Base-by-base conservation (phyloP, 1,140 invertebrate genomes). In the Alviniconcha marisindica region DNA sequence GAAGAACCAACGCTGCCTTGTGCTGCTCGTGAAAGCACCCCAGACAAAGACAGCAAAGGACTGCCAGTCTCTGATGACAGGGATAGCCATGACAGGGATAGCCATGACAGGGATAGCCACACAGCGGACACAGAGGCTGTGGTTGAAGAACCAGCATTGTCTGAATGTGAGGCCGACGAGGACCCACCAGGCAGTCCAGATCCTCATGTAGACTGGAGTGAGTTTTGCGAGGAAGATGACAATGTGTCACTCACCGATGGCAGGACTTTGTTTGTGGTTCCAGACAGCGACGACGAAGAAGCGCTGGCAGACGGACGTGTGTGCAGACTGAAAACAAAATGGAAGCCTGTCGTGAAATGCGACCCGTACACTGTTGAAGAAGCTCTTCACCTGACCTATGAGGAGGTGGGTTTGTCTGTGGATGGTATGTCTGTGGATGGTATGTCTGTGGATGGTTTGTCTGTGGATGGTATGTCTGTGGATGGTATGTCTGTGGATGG, bases 311-410 rank as follows among this genome's bases (percentile, higher is more conserved):
- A 51, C 10, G n/a, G 21, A 0, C 24, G 84, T 33, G 38, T 36
- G 21, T 56, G 56, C 1, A 74, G 77, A 3, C 83, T 54, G 54
- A 84, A 81, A 81, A 56, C 4, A 28, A 54, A 48, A 82, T 91
- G 90, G 90, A 73, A 42, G 71, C 88, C 88, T 36, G 84, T 86
- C 4, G 24, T 85, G 15, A 91, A 90, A 78, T 83, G 66, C 69
- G 88, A 91, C 77, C 81, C 83, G 38, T 90, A 84, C 51, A 82
- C 63, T 18, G 54, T 90, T 33, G 82, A 83, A 56, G 90, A 91
- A 82, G 81, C 84, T 48, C 77, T 90, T 12, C 83, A 87, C 54
- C 81, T 91, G 4, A 87, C 76, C 24, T 82, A 87, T 63, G 89
- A 90, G 81, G 90, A 91, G 87, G 90, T 91, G 84, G 18, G 36